These are phyloP conservation scores for Fulmarus glacialis DNA, from an alignment of 2,113 vertebrate species.

Conservation along the genomic window DNA sequence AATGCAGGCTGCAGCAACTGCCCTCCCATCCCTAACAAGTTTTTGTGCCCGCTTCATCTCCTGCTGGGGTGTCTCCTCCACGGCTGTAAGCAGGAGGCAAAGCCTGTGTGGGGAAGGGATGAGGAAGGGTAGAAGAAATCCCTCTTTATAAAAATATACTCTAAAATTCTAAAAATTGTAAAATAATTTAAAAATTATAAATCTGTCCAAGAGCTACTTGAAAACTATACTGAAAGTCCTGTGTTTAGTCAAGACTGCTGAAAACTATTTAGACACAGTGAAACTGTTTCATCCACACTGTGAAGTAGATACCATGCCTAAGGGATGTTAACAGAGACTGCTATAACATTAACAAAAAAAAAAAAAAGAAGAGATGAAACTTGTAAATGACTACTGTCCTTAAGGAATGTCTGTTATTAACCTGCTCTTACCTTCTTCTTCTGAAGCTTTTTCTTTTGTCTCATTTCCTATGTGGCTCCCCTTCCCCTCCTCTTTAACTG, in stretches of 20 bases:
- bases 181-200: not conserved
- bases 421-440: not conserved
- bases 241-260: not conserved
- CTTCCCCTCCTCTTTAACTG: not conserved
- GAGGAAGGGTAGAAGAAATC: not conserved
- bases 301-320: not conserved
- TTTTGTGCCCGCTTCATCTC: not conserved
- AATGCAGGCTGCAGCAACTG: not conserved
- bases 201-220: not conserved
- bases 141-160: not conserved
- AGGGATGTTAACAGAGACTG: not conserved
- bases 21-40: not conserved
- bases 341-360: not conserved
- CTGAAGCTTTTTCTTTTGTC: not conserved
- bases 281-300: not conserved
- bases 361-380: not conserved
- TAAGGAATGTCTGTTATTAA: not conserved
- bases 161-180: not conserved
- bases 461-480: not conserved
- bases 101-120: not conserved
- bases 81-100: not conserved
- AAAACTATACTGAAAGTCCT: not conserved
- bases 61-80: not conserved
- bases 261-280: not conserved
- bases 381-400: not conserved